Conservation (phyloP, 2,797 vertebrate genomes). For the Notoglanidium macrostoma region DNA sequence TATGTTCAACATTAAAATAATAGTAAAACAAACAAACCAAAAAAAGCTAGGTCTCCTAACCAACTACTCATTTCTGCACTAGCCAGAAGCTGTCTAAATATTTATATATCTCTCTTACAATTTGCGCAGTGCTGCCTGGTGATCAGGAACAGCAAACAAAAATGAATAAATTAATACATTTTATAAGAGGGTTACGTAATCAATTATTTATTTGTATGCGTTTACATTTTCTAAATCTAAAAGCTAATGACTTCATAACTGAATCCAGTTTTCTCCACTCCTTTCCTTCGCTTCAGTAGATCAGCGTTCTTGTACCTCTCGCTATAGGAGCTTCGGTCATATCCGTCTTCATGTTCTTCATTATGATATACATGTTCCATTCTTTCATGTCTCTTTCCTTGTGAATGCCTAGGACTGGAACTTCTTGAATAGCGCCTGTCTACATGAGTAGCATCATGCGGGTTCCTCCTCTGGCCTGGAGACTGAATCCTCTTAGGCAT, state of each 20-base stretch:
- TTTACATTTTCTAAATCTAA: background rate
- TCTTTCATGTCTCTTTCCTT: slow-evolving; percentile 49
- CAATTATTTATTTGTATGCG: background rate
- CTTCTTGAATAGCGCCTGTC: slow-evolving; percentile 57
- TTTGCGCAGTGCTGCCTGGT: background rate
- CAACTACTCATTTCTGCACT: background rate
- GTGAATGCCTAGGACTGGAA: slow-evolving; percentile 56
- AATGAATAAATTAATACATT: background rate
- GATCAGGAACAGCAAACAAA: background rate
- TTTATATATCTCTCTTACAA: background rate
- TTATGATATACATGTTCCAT: slow-evolving; percentile 38
- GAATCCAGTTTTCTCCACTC: slow-evolving; percentile 50
- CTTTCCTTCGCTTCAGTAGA: slow-evolving; percentile 34
- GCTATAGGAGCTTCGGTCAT: slow-evolving; percentile 61
- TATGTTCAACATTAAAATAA: slow-evolving; percentile 72
- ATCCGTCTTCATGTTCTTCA: slow-evolving; percentile 50
- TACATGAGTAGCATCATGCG: slow-evolving; percentile 30
- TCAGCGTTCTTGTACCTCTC: slow-evolving; percentile 70
- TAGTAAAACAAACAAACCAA: background rate
- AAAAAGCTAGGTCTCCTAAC: background rate
- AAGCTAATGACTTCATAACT: background rate
- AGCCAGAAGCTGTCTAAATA: background rate
- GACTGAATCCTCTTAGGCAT: slow-evolving; percentile 55
- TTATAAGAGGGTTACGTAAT: background rate
- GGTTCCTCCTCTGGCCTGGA: slow-evolving; percentile 62